Evolutionary conservation across 2,797 vertebrate genomes (phyloP).

Genomic region (Hapalemur alaotrensis): DNA sequence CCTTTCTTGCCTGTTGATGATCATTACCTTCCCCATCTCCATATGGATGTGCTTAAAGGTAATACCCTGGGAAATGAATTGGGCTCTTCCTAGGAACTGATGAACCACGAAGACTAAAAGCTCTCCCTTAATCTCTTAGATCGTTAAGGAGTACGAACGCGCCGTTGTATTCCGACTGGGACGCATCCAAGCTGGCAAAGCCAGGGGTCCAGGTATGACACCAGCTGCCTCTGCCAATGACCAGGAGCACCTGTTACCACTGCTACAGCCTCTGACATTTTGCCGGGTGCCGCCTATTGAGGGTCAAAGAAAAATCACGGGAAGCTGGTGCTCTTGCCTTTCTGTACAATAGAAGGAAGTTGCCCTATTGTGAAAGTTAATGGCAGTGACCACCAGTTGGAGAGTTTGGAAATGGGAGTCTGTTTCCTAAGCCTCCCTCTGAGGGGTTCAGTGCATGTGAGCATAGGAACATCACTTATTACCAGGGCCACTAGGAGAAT

Average conservation of each 20-base stretch:
- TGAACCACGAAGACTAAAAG: background rate
- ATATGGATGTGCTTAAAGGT: conserved; percentile 93
- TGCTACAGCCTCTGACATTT: fast-evolving
- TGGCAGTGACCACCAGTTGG: background rate
- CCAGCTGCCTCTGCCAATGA: background rate
- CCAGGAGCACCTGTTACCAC: background rate
- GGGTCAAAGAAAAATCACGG: background rate
- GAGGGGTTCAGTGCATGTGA: background rate
- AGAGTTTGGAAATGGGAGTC: background rate
- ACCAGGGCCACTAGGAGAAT: too few species aligned
- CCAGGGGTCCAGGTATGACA: conserved; percentile 84
- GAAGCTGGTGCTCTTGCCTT: background rate
- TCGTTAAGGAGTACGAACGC: conserved; percentile 84
- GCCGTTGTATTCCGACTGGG: conserved; percentile 85
- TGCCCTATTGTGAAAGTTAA: background rate
- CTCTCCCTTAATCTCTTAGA: conserved; percentile 73
- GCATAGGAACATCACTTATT: background rate
- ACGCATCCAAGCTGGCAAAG: conserved; percentile 79
- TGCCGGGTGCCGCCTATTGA: background rate
- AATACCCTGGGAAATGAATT: conserved; percentile 54
- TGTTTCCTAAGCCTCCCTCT: background rate
- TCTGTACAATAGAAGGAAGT: background rate
- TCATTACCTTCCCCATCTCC: conserved; percentile 88
- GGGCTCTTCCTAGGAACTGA: background rate
- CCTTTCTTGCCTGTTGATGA: conserved; percentile 86